Conservation (phyloP, 2,888 invertebrate species). For the Ennomos quercinarius region DNA sequence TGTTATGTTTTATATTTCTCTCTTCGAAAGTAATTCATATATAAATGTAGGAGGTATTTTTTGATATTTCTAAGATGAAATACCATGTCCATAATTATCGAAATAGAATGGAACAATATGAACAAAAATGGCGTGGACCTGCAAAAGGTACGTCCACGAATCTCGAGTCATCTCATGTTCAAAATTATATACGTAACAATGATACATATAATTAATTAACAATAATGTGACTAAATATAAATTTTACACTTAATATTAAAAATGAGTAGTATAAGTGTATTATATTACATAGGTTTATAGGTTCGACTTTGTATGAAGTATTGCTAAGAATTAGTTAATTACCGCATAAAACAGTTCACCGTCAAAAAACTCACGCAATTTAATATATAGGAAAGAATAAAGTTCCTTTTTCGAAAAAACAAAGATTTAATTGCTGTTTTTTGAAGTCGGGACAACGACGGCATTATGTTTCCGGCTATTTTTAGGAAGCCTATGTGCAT, state of each 20-base stretch:
- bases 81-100: constrained; percentile 71
- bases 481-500: constrained; percentile 47
- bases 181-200: constrained; percentile 85
- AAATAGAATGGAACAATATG: constrained; percentile 63
- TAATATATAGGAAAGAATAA: constrained; percentile 43
- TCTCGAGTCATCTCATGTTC: constrained; percentile 81
- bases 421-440: constrained; percentile 41
- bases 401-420: constrained; percentile 53
- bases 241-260: constrained; percentile 83
- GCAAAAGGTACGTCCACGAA: constrained; percentile 59
- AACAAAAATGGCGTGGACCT: constrained; percentile 57
- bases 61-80: constrained; percentile 72
- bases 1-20: constrained; percentile 67
- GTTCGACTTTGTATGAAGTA: constrained; percentile 81
- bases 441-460: constrained; percentile 42
- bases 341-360: constrained; percentile 39
- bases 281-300: constrained; percentile 75
- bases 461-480: constrained; percentile 52
- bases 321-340: constrained; percentile 70
- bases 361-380: constrained; percentile 57
- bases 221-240: constrained; percentile 84
- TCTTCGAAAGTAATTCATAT: constrained; percentile 63
- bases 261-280: constrained; percentile 82
- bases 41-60: constrained; percentile 72
- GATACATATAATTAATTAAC: constrained; percentile 83